Evolutionary conservation across 2,113 vertebrate genomes (phyloP).

Genomic region (Myxocyprinus asiaticus): DNA sequence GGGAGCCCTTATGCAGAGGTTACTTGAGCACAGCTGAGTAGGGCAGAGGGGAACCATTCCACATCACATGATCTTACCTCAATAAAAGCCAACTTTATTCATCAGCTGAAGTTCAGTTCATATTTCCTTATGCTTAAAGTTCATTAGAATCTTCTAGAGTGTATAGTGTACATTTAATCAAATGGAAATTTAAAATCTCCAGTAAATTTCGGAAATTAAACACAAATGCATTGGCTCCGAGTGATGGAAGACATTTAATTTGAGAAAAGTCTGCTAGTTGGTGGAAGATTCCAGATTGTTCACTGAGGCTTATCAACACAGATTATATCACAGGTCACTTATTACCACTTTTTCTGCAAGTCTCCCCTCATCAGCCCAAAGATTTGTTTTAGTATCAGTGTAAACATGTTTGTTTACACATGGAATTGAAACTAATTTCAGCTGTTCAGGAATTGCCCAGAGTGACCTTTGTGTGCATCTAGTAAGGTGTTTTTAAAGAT

Average conservation of each 20-base stretch:
- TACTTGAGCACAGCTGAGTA: constrained; percentile 34
- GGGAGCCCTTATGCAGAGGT: constrained; percentile 12
- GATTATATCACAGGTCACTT: not conserved
- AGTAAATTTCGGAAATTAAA: too few species aligned
- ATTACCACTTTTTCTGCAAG: not conserved
- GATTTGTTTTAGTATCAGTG: not conserved
- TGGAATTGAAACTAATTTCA: not conserved
- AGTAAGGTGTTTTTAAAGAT: too few species aligned
- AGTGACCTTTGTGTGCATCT: too few species aligned
- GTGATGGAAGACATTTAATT: not conserved
- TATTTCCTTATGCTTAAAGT: not conserved
- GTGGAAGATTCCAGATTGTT: not conserved
- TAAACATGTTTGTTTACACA: too few species aligned
- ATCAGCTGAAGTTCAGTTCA: not conserved
- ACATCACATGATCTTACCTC: not conserved
- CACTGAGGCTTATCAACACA: not conserved
- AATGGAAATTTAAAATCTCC: too few species aligned
- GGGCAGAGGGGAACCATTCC: constrained; percentile 13
- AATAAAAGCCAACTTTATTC: constrained; percentile 8
- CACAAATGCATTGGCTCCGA: too few species aligned
- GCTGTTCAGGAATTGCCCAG: not conserved
- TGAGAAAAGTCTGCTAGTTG: not conserved
- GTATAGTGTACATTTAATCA: too few species aligned
- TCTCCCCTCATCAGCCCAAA: not conserved
- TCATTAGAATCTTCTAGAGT: too few species aligned